Base-by-base conservation (phyloP, 2,888 invertebrate species). In the Pachymerium ferrugineum region DNA sequence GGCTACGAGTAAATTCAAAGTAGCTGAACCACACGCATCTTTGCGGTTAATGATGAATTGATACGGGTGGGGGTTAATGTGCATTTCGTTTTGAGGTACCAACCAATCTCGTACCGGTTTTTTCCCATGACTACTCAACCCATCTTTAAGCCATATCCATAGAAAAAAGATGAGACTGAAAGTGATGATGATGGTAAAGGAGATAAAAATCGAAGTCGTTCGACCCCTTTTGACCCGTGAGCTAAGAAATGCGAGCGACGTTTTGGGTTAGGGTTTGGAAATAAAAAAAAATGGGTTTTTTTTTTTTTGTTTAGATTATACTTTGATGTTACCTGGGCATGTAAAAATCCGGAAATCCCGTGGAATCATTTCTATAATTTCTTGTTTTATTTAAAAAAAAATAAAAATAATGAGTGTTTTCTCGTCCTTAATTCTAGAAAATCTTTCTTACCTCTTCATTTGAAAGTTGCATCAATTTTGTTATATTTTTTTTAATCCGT, bases 41-140 rank as follows among this genome's bases (percentile, higher is more conserved):
- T 47, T 28, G 28, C 31, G 29, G 35, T 70, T 70, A 19, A 73
- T 68, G 33, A 68, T 35, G 54, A 73, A 70, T 31, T 31, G 22
- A 54, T 73, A 75, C 25, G 29, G 42, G 33, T 75, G 75, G 10
- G 75, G 75, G 42, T 73, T 73, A 10, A 75, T 70, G 47, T n/a
- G n/a, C 4, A 28, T 30, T 31, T 47, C 54, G 29, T 29, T 54
- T 30, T 35, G 22, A 28, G 72, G 72, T 19, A 29, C 29, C 16
- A 72, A 62, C 72, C 71, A 69, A 69, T 69, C 69, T 28, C 8
- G 8, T 19, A 69, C 33, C 35, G 8, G 35, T 35, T 8, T 8
- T 12, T 35, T 35, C 14, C 35, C 14, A 10, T 35, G 35, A 35
- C 14, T 35, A 19, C 69, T 69, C 1, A 28, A 62, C 28, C 8